Conservation (phyloP, 2,113 vertebrate species). For the Caretta caretta region DNA sequence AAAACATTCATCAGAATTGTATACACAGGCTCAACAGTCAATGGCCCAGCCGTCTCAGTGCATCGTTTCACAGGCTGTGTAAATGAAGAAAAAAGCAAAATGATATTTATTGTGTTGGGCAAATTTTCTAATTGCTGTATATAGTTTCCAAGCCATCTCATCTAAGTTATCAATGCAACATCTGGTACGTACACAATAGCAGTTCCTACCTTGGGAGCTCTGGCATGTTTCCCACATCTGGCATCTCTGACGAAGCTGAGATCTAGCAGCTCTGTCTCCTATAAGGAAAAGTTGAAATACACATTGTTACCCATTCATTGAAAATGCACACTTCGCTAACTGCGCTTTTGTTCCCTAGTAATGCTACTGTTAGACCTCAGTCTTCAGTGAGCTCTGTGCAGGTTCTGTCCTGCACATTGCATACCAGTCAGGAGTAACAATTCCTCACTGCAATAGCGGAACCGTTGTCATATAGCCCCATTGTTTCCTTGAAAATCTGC, state of each 20-base stretch:
- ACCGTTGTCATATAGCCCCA: background rate
- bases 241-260: conserved; percentile 89
- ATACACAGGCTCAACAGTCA: background rate
- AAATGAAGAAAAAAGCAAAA: background rate
- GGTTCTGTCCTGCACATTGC: background rate
- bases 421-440: background rate
- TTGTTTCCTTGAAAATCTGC: background rate
- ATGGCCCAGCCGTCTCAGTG: accelerated
- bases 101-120: background rate
- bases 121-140: conserved; percentile 16
- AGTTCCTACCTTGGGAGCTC: conserved; percentile 88
- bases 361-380: background rate
- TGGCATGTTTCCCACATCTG: conserved; percentile 87
- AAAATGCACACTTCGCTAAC: background rate
- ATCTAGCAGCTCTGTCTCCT: conserved; percentile 91
- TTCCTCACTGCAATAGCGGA: background rate
- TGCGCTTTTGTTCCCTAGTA: background rate
- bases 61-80: background rate
- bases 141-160: conserved; percentile 7
- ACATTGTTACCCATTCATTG: background rate
- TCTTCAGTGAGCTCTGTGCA: background rate
- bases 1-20: background rate
- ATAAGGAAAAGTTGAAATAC: conserved; percentile 60
- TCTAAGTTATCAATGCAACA: conserved; percentile 17
- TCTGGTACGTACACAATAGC: background rate